These are phyloP conservation scores for Cherax destructor DNA, from an alignment of 1,140 invertebrate species.

Conservation along the genomic window DNA sequence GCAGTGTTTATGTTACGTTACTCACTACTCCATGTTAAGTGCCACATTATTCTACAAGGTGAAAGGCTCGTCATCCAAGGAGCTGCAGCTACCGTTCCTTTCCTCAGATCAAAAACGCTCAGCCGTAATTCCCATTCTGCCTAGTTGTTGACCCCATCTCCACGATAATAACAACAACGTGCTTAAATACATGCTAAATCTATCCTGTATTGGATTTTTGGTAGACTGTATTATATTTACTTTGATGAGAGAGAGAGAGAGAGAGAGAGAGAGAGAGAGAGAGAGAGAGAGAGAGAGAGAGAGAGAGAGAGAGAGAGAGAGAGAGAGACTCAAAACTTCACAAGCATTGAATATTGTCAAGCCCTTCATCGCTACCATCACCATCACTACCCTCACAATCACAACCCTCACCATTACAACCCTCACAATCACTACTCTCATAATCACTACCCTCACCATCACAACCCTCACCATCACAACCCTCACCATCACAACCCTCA, in stretches of 20 bases:
- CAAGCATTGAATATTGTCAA: too few species aligned
- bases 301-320: conserved; percentile 22
- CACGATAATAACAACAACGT: not conserved
- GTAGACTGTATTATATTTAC: not conserved
- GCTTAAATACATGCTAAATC: not conserved
- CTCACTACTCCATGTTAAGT: too few species aligned
- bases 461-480: too few species aligned
- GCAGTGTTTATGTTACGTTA: too few species aligned
- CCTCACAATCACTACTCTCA: too few species aligned
- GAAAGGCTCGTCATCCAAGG: not conserved
- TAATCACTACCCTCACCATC: too few species aligned
- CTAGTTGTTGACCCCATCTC: not conserved
- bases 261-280: conserved; percentile 9
- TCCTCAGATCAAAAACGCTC: not conserved
- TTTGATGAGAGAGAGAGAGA: not conserved
- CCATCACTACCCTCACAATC: too few species aligned
- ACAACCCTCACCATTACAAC: too few species aligned
- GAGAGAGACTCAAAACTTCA: not conserved
- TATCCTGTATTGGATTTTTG: not conserved
- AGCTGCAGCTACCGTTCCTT: not conserved
- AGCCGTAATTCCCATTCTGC: not conserved
- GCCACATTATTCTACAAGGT: too few species aligned
- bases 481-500: too few species aligned
- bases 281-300: conserved; percentile 27
- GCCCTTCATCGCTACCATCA: too few species aligned